Percentiles rank a stretch among this genome's conserved stretches.
Conservation (phyloP, 2,113 vertebrate genomes). For the Muntiacus reevesi region DNA sequence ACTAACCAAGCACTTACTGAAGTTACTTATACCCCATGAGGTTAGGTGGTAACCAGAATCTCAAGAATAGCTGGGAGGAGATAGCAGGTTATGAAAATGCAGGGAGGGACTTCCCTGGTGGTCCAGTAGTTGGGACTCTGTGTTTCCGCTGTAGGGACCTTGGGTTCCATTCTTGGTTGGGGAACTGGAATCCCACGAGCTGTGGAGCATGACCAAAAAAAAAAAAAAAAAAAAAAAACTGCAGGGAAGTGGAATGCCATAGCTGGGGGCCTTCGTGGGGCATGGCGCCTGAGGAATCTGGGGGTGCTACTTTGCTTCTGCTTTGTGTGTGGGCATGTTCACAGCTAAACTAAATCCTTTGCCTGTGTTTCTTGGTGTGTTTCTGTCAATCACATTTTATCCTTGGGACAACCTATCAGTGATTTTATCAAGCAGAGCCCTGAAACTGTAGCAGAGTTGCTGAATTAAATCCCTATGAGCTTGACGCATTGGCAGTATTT, state of each 20-base stretch:
- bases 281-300: background rate
- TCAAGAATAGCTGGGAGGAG: background rate
- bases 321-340: background rate
- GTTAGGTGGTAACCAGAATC: background rate
- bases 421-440: background rate
- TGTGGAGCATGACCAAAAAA: background rate
- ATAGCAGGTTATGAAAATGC: background rate
- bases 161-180: background rate
- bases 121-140: background rate
- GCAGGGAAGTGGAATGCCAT: too few species aligned
- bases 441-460: background rate
- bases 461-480: background rate
- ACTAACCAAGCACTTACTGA: background rate
- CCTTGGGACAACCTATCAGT: background rate
- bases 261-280: background rate
- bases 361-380: background rate
- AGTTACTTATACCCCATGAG: background rate
- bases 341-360: background rate
- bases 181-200: background rate
- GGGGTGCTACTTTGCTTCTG: too few species aligned
- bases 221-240: background rate
- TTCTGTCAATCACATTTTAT: background rate
- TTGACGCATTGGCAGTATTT: background rate
- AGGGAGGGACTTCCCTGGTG: background rate
- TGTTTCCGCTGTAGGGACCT: background rate